Evolutionary conservation across 2,797 vertebrate genomes (phyloP).

Genomic region (Knipowitschia caucasica): DNA sequence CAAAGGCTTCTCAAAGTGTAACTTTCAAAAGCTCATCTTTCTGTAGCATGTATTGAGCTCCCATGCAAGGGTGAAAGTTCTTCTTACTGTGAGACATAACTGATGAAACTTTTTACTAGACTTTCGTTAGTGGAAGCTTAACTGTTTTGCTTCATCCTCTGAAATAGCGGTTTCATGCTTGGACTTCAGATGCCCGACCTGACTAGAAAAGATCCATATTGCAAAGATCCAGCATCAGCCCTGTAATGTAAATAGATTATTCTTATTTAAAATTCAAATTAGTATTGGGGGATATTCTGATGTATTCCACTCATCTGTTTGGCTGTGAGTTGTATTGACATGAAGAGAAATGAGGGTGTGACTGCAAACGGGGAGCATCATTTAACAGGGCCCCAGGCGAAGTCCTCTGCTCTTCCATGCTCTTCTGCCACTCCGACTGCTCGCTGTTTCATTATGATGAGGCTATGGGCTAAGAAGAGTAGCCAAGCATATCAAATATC

Average conservation of each 20-base stretch:
- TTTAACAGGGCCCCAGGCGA: conserved; percentile 70
- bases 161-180: background rate
- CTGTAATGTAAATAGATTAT: conserved; percentile 2
- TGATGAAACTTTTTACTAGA: too few relatives aligned
- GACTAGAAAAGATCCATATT: background rate
- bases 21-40: too few relatives aligned
- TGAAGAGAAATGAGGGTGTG: conserved; percentile 73
- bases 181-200: background rate
- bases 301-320: conserved; percentile 40
- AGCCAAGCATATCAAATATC: conserved; percentile 82
- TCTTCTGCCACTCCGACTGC: conserved; percentile 69
- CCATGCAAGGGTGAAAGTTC: too few relatives aligned
- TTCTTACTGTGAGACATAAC: too few relatives aligned
- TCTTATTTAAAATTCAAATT: conserved; percentile 21
- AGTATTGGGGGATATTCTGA: conserved; percentile 45
- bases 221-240: background rate
- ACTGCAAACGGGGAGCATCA: conserved; percentile 70
- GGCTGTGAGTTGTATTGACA: conserved; percentile 67
- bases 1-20: too few relatives aligned
- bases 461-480: conserved; percentile 75
- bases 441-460: conserved; percentile 81
- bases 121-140: too few relatives aligned
- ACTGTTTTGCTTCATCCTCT: too few relatives aligned
- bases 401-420: conserved; percentile 68
- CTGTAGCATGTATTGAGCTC: too few relatives aligned